These are phyloP conservation scores for Sandelia bainsii DNA, from an alignment of 2,797 vertebrate genomes.

Conservation along the genomic window DNA sequence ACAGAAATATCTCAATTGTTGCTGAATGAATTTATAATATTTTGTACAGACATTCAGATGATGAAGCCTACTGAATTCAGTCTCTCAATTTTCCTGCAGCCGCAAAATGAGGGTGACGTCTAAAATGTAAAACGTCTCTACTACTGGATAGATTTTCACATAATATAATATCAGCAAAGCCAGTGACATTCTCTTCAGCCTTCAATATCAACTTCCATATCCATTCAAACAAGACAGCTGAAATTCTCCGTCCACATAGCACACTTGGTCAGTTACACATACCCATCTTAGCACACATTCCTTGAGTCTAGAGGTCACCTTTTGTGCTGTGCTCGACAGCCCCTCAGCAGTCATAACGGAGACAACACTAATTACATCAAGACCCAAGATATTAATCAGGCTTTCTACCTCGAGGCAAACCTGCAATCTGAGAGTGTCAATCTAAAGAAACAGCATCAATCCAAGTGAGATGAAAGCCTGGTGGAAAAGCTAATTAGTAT, in stretches of 20 bases:
- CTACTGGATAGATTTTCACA: background rate
- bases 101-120: background rate
- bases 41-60: background rate
- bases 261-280: no score
- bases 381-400: slow-evolving; percentile 52
- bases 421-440: slow-evolving; percentile 54
- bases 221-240: background rate
- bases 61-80: background rate
- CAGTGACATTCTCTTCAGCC: background rate
- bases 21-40: background rate
- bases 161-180: background rate
- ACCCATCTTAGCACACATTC: slow-evolving; percentile 4
- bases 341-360: slow-evolving; percentile 30
- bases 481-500: slow-evolving; percentile 60
- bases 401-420: slow-evolving; percentile 47
- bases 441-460: slow-evolving; percentile 59
- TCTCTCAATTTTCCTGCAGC: background rate
- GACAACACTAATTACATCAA: slow-evolving; percentile 56
- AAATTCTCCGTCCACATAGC: no score
- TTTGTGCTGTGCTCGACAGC: slow-evolving; percentile 28
- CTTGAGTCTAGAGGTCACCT: slow-evolving; percentile 23
- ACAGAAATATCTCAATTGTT: slow-evolving; percentile 12
- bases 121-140: background rate
- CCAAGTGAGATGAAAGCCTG: slow-evolving; percentile 52
- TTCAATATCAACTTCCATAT: background rate